A percentile compares a stretch with the other conserved stretches of the same genome.
Conservation (phyloP, 1,140 invertebrate genomes). For the Helicoverpa zea region DNA sequence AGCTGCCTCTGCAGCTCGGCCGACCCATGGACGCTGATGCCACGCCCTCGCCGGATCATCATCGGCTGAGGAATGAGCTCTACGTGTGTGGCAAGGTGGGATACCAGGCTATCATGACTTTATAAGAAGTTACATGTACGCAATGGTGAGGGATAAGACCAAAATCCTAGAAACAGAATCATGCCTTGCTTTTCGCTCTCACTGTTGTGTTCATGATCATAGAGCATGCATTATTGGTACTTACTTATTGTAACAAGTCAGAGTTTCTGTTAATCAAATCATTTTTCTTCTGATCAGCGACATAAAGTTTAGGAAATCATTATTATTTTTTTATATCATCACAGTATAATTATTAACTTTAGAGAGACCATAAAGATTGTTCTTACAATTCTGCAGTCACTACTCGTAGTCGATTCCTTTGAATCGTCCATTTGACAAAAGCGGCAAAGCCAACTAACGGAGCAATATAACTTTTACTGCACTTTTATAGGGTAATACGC, state of each 20-base stretch:
- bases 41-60: constrained; percentile 87
- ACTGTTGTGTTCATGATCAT: background rate
- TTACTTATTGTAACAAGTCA: background rate
- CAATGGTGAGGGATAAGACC: background rate
- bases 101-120: background rate
- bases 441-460: no score
- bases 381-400: no score
- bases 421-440: no score
- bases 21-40: constrained; percentile 87
- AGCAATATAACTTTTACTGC: no score
- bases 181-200: no score
- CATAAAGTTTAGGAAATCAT: background rate
- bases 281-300: background rate
- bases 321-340: no score
- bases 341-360: no score
- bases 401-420: no score
- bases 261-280: background rate
- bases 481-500: no score
- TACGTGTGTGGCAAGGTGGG: constrained; percentile 91
- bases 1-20: constrained; percentile 89
- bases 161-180: background rate
- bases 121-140: background rate
- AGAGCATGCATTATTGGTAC: background rate
- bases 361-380: no score
- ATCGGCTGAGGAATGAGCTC: constrained; percentile 88